phyloP scores from a whole-genome alignment of 1,140 invertebrate species.

The Ips nitidus region DNA sequence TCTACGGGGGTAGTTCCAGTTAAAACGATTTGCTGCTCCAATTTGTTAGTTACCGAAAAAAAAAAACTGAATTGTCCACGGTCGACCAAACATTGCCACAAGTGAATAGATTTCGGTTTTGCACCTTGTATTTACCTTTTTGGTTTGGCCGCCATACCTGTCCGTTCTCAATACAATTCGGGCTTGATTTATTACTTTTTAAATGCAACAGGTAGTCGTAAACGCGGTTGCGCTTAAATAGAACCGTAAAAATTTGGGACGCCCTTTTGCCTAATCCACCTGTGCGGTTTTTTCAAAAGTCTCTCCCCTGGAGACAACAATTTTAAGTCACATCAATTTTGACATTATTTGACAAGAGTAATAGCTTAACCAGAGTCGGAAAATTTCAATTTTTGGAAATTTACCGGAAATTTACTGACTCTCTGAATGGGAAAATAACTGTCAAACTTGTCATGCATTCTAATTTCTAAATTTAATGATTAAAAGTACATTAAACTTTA shows the following conservation, averaged over 20 bases:
- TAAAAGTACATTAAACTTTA: no score
- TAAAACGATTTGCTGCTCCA: conserved; percentile 7
- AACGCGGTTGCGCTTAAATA: conserved; percentile 12
- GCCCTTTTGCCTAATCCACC: no score
- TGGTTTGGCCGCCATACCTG: conserved; percentile 9
- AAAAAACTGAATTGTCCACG: background rate
- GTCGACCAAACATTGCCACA: conserved; percentile 11
- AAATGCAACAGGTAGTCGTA: conserved; percentile 24
- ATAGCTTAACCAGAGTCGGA: no score
- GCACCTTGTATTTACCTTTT: conserved; percentile 14
- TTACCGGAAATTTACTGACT: no score
- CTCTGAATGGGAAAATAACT: no score
- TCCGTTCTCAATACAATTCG: conserved; percentile 7
- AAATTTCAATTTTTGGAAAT: no score
- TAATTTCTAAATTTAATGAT: no score
- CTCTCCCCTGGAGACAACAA: no score
- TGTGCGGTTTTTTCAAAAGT: no score
- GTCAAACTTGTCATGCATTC: no score
- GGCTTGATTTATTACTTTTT: conserved; percentile 16
- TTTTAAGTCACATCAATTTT: no score
- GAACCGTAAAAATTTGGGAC: conserved; percentile 10
- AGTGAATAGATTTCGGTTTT: conserved; percentile 21
- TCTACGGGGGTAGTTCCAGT: background rate
- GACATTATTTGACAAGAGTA: no score
- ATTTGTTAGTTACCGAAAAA: background rate